Conservation (phyloP, 2,797 vertebrate genomes). For the Catamblyrhynchus diadema region DNA sequence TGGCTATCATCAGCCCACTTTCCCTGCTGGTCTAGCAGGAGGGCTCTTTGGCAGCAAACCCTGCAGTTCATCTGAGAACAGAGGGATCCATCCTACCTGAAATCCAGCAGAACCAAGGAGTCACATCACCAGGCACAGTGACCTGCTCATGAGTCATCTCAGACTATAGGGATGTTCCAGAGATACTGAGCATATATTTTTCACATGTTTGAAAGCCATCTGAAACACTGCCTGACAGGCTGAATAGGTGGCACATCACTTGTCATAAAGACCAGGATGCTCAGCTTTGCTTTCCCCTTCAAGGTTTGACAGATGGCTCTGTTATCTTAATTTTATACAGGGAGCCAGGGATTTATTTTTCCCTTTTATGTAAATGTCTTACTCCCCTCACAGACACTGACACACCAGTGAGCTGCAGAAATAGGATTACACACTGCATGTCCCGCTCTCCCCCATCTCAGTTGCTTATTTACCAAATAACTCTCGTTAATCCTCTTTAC, state of each 20-base stretch:
- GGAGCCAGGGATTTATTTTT: constrained; percentile 19
- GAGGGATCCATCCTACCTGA: background rate
- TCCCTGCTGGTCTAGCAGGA: constrained; percentile 13
- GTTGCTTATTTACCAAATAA: constrained; percentile 41
- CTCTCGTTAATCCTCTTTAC: background rate
- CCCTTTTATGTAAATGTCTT: constrained; percentile 26
- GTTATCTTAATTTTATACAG: constrained; percentile 11
- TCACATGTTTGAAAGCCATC: background rate
- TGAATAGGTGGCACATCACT: background rate
- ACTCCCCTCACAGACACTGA: background rate
- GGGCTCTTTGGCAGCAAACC: background rate
- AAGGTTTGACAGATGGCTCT: background rate
- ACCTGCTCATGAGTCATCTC: background rate
- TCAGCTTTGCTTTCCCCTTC: background rate
- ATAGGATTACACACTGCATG: constrained; percentile 34
- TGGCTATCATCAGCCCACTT: background rate
- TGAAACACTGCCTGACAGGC: background rate
- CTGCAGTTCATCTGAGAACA: background rate
- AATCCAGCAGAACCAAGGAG: background rate
- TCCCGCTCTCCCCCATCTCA: background rate
- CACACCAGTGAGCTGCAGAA: constrained; percentile 15
- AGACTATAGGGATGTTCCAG: background rate
- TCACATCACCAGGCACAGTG: background rate
- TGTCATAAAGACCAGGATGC: background rate
- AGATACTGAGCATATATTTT: background rate